Evolutionary conservation across 2,113 vertebrate genomes (phyloP).

Genomic region (Glareola pratincola): DNA sequence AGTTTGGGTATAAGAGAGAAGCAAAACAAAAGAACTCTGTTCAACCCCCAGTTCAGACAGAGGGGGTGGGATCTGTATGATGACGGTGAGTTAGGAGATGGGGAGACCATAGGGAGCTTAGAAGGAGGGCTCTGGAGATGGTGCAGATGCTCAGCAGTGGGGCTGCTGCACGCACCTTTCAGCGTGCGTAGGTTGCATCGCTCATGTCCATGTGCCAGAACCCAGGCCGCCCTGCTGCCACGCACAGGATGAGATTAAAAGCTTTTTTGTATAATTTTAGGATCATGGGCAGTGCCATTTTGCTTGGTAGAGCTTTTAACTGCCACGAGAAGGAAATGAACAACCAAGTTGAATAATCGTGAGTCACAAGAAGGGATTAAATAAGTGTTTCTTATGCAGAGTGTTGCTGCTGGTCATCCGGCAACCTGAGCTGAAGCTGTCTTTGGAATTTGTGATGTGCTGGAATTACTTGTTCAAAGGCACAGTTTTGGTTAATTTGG

Average conservation of each 20-base stretch:
- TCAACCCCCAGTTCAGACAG: background rate
- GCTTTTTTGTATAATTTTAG: background rate
- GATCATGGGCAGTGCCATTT: background rate
- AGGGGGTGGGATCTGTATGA: background rate
- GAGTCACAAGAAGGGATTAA: background rate
- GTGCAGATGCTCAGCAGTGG: background rate
- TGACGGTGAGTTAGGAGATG: background rate
- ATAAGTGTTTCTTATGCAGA: background rate
- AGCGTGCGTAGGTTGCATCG: background rate
- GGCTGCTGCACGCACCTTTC: background rate
- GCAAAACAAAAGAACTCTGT: background rate
- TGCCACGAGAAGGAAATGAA: background rate
- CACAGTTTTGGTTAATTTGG: background rate
- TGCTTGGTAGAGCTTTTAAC: background rate
- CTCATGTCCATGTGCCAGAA: background rate
- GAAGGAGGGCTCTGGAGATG: accelerated
- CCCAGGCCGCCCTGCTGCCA: background rate
- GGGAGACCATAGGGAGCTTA: background rate
- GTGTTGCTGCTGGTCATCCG: background rate
- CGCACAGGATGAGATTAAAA: background rate
- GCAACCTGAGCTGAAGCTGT: background rate
- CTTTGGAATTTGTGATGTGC: background rate
- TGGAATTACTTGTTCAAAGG: background rate
- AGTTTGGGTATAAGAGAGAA: background rate
- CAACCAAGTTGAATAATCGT: background rate